Base-by-base conservation (phyloP, 1,140 invertebrate genomes). In the Drosophila kikkawai region DNA sequence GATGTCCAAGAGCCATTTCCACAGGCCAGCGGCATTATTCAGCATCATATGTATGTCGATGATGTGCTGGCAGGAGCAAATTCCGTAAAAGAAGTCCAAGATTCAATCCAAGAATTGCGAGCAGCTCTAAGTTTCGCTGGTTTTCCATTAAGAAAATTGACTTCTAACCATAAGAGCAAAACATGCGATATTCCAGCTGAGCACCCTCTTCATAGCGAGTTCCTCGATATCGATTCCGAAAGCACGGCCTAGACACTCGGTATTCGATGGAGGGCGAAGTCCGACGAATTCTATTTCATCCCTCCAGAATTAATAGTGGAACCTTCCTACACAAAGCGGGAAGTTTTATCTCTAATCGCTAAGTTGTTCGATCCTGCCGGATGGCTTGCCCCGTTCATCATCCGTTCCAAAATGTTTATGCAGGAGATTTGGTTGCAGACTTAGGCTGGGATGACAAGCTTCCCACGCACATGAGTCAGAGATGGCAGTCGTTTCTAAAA, bases 301-400 rank as follows among this genome's bases (percentile, higher is more conserved):
- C 41, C n/a, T 2, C n/a, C n/a, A 9, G n/a, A 42, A 17, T 17
- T 42, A 42, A 11, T 3, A 7, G 1, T 17, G 7, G n/a, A 42
- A 42, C 4, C 73, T 9, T 58, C 56, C 1, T 41, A 19, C 7
- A 63, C 63, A 1, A 71, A 71, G 32, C 32, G 64, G 2, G 29
- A 58, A 36, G 45, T 80, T 15, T 45, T 71, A 2, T 61, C 61
- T 2, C 48, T 39, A 12, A 71, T 77, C 19, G 48, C 58, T 3
- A 65, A 55, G 53, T 50, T 93, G 0, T 93, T 92, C 55, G 93
- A 94, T 78, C 92, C 90, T 5, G 63, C 93, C 13, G 93, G 93
- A 12, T 92, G 92, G 60, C 47, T 94, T 3, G 75, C 86, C 2
- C 94, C 94, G 19, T 65, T 92, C 0, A 86, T 93, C 3, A 80